Evolutionary conservation across 2,113 vertebrate genomes (phyloP).

Genomic region (Pseudopipra pipra): DNA sequence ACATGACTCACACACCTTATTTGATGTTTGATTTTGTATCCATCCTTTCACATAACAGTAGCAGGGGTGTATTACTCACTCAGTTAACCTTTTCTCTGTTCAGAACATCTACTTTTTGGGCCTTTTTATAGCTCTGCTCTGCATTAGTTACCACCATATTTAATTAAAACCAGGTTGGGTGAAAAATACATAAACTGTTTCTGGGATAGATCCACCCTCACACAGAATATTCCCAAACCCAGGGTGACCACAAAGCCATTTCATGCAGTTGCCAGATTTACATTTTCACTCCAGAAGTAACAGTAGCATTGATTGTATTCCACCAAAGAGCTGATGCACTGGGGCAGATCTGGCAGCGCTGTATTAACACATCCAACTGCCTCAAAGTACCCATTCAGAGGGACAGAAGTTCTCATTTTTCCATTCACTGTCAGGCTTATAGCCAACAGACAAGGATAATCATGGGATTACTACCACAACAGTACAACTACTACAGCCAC

Average conservation of each 20-base stretch:
- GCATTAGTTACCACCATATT: neutral
- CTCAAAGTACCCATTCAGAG: constrained; percentile 18
- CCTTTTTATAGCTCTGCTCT: neutral
- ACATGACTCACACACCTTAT: neutral
- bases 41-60: neutral
- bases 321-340: neutral
- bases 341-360: constrained; percentile 31
- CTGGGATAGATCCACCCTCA: neutral
- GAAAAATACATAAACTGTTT: neutral
- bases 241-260: neutral
- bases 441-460: constrained; percentile 51
- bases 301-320: constrained; percentile 8
- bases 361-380: constrained; percentile 7
- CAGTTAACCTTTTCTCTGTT: neutral
- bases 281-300: constrained; percentile 3
- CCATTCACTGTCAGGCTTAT: constrained; percentile 53
- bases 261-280: neutral
- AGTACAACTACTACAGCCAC: constrained; percentile 23
- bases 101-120: neutral
- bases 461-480: constrained; percentile 52
- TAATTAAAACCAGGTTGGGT: neutral
- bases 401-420: constrained; percentile 27
- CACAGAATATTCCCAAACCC: neutral
- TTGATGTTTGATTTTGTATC: neutral
- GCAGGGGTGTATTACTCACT: neutral